phyloP scores from a whole-genome alignment of 1,140 invertebrate genomes.

The Berghia stephanieae region DNA sequence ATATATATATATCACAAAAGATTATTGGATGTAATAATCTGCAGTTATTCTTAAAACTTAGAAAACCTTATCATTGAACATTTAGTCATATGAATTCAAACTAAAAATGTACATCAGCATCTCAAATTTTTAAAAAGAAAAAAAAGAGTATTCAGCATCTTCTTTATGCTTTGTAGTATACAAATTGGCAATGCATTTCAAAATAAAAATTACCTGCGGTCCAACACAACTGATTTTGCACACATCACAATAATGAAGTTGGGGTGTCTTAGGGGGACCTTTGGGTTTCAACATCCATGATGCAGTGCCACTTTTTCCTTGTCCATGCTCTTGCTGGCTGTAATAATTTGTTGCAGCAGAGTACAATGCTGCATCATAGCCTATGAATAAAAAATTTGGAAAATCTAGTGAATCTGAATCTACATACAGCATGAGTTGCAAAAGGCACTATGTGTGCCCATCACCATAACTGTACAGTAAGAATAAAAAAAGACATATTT shows the following conservation, averaged over 20 bases:
- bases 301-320: conserved; percentile 63
- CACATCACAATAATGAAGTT: conserved; percentile 70
- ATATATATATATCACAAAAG: too few species aligned
- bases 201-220: conserved; percentile 74
- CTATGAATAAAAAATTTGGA: conserved; percentile 63
- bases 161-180: too few species aligned
- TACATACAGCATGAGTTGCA: too few species aligned
- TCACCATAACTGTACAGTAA: background rate
- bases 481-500: background rate
- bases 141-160: too few species aligned
- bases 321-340: conserved; percentile 75
- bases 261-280: conserved; percentile 60
- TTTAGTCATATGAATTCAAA: too few species aligned
- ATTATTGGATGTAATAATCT: too few species aligned
- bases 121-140: too few species aligned
- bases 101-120: too few species aligned
- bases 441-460: background rate
- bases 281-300: conserved; percentile 73
- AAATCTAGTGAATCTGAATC: too few species aligned
- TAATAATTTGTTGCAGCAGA: conserved; percentile 93
- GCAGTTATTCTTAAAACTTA: too few species aligned
- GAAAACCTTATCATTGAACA: too few species aligned
- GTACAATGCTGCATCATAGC: conserved; percentile 91
- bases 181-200: background rate
- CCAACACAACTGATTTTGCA: conserved; percentile 98